Base-by-base conservation (phyloP, 2,888 invertebrate species). In the Sarcophaga variegata region DNA sequence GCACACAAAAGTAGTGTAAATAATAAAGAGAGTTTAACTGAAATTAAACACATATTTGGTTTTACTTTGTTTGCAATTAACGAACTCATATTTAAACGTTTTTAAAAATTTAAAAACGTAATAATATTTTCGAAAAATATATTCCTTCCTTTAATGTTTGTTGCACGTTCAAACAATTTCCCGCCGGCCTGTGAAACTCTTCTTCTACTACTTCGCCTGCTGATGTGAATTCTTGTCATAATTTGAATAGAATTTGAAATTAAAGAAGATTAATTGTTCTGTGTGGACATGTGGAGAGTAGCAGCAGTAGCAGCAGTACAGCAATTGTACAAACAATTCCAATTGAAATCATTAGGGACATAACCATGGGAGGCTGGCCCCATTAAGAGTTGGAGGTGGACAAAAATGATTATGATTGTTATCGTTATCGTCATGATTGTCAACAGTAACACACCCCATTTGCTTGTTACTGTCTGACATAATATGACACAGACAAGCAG, bases 221-320 rank as follows among this genome's bases (percentile, higher is more conserved):
- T 37, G 54, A 54, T 12, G 4, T 54, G 87, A 82, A 72, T 67
- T 79, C 81, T 72, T 79, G 81, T 79, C 90, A 90, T 91, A 91
- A 91, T 91, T 91, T 91, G 87, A 88, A 89, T 85, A 89, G 90
- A 91, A 91, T 91, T 90, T 91, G 90, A 91, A 91, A 92, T 91
- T 90, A 92, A 92, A 91, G 90, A 91, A 90, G 92, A 92, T 92
- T 92, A 90, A 92, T 92, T 90, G 89, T 83, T 60, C 22, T 49
- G 85, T 77, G 2, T 10, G 81, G 72, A 77, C 81, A 82, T 79
- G 84, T 80, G 60, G 12, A 17, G 12, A 27, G 11, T 20, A 12
- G 12, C 25, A n/a, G 3, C n/a, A 63, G 37, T 2, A 11, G 17
- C 49, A 70, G 54, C 2, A 37, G 37, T 8, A 8, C 37, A 37